Evolutionary conservation across 2,113 vertebrate genomes (phyloP).

Genomic region (Tursiops truncatus): DNA sequence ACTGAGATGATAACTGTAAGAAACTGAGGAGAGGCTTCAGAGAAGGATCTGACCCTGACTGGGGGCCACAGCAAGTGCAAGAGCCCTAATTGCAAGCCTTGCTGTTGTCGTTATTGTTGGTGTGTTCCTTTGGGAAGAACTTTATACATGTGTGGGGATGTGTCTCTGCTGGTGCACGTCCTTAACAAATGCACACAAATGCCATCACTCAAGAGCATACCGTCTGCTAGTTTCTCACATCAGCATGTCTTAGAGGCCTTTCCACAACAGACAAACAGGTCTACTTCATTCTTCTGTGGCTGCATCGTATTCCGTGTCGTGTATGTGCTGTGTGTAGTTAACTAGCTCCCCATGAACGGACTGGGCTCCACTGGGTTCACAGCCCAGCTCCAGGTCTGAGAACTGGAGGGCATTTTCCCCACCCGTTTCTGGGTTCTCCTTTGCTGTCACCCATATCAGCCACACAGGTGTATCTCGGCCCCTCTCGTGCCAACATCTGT

Average conservation of each 20-base stretch:
- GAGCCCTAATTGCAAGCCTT: not conserved
- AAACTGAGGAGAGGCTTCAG: not conserved
- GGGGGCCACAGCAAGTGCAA: too few relatives aligned
- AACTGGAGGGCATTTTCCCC: not conserved
- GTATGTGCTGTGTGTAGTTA: not conserved
- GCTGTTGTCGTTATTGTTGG: not conserved
- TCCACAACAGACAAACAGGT: not conserved
- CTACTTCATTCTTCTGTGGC: too few relatives aligned
- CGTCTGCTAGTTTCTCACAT: not conserved
- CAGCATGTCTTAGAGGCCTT: not conserved
- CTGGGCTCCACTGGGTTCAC: not conserved
- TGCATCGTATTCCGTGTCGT: accelerated
- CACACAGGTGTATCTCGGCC: not conserved
- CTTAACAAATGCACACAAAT: not conserved
- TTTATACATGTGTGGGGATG: not conserved
- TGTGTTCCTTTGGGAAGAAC: not conserved
- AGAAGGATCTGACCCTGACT: not conserved
- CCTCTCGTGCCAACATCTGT: not conserved
- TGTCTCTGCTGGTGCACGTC: not conserved
- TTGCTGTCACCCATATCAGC: not conserved
- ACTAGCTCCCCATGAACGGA: accelerated
- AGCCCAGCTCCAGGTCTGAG: too few relatives aligned
- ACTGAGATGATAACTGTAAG: not conserved
- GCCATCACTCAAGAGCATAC: not conserved
- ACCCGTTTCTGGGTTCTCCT: too few relatives aligned